Base-by-base conservation (phyloP, 2,113 vertebrate genomes). In the Alces alces region DNA sequence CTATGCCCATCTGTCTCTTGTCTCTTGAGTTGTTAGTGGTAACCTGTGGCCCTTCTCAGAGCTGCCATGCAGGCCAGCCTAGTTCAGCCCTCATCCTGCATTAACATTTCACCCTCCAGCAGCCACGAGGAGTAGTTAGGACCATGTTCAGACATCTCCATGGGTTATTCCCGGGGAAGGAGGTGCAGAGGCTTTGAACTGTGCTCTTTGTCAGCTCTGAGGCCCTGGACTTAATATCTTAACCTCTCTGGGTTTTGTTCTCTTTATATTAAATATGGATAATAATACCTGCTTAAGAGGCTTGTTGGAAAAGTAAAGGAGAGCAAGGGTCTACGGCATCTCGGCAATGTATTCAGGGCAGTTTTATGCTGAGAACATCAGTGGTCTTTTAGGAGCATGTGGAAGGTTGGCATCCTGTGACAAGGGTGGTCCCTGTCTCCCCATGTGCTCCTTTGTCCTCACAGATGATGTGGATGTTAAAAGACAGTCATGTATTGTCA, bases 181-280 rank as follows among this genome's bases (percentile, higher is more conserved):
- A 54, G 61, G 17, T 6, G 1, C 50, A 27, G 64, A 28, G 28
- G 57, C 17, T 83, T n/a, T 86, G 19, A 27, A 45, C 76, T 45
- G 1, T 23, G 89, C 54, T 93, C 30, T 52, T 28, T 86, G 76
- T 47, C 45, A 86, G 58, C 58, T 64, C 13, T 33, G 33, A 91
- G 87, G 6, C 50, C 36, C 70, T 28, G 5, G 23, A 12, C 2
- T 6, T 52, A 33, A 19, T 57, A 39, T 60, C 84, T 89, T 92
- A 27, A 21, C 16, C 21, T 55, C 15, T 73, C 15, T 39, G 57
- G 92, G 4, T 25, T 76, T 55, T 21, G 2, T 78, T 73, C 30
- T 33, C 30, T 96, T 82, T 76, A 55, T 80, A n/a, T 57, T 83
- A 93, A 83, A 82, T 50, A 19, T 36, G 28, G n/a, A 19, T 33